Evolutionary conservation across 1,140 invertebrate genomes (phyloP).

Genomic region (Leptoteleia sp.): DNA sequence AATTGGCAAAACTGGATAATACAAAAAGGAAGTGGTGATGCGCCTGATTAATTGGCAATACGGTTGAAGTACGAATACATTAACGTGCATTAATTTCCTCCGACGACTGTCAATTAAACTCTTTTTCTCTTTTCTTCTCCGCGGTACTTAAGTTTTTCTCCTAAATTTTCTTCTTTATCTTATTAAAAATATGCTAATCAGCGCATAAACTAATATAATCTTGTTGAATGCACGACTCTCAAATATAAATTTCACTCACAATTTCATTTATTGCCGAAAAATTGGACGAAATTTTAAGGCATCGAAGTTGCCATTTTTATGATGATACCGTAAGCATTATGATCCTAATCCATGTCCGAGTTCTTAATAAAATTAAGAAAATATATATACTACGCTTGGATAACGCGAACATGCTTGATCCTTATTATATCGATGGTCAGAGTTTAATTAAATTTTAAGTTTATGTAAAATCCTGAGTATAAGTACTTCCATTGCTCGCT

Average conservation of each 20-base stretch:
- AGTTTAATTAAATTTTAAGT: constrained; percentile 24
- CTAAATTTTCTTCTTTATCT: constrained; percentile 14
- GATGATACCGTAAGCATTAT: constrained; percentile 3
- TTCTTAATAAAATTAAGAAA: constrained; percentile 25
- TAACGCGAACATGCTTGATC: constrained; percentile 1
- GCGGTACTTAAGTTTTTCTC: constrained; percentile 9
- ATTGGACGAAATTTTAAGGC: neutral
- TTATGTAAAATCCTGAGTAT: constrained; percentile 10
- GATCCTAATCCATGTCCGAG: constrained; percentile 12
- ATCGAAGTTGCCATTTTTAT: constrained; percentile 8
- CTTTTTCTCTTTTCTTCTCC: constrained; percentile 2
- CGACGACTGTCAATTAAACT: constrained; percentile 21
- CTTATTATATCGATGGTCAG: constrained; percentile 16
- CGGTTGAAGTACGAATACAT: constrained; percentile 6
- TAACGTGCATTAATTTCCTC: constrained; percentile 17
- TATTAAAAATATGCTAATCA: constrained; percentile 14
- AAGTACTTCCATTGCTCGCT: constrained; percentile 23
- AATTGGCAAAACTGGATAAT: no score
- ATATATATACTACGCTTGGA: constrained; percentile 9
- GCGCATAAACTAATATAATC: constrained; percentile 2
- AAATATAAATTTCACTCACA: neutral
- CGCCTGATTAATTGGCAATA: no score
- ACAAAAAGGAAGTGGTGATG: no score
- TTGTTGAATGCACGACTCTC: neutral
- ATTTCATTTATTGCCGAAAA: constrained; percentile 6